These are phyloP conservation scores for Petrosia ficiformis DNA, from an alignment of 37 sponge, comb jelly and placozoan species.

Conservation along the genomic window DNA sequence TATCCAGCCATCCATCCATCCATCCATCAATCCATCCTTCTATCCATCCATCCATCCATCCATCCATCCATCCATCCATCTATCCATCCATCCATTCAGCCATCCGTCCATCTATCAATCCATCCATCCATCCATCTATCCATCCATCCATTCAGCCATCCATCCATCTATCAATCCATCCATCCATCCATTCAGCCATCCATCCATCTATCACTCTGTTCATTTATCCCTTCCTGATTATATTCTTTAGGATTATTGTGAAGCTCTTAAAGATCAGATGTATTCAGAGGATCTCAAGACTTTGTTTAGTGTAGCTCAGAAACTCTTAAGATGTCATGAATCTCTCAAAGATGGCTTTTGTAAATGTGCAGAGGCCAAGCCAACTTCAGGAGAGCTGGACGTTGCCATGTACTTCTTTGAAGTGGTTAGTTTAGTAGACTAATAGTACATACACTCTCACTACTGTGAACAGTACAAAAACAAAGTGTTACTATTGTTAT, in stretches of 20 bases:
- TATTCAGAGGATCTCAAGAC: constrained; percentile 36
- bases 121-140: neutral
- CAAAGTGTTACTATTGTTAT: no score
- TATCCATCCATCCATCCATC: neutral
- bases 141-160: neutral
- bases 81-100: neutral
- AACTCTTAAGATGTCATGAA: constrained; percentile 27
- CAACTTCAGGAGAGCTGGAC: constrained; percentile 1
- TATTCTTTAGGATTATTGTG: constrained; percentile 26
- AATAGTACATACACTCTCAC: no score
- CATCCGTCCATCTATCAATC: neutral
- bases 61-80: neutral
- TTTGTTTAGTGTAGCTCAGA: constrained; percentile 36
- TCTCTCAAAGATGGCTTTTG: constrained; percentile 39
- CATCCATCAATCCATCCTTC: no score
- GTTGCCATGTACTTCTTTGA: constrained; percentile 42
- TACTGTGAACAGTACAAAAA: no score
- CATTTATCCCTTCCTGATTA: neutral
- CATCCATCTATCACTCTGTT: neutral
- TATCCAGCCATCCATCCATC: no score
- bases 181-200: neutral
- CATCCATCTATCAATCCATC: neutral
- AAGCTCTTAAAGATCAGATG: constrained; percentile 27
- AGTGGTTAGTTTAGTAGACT: constrained; percentile 9
- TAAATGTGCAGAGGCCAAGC: constrained; percentile 31